Base-by-base conservation (phyloP, 2,113 vertebrate genomes). In the Cyanoderma ruficeps region DNA sequence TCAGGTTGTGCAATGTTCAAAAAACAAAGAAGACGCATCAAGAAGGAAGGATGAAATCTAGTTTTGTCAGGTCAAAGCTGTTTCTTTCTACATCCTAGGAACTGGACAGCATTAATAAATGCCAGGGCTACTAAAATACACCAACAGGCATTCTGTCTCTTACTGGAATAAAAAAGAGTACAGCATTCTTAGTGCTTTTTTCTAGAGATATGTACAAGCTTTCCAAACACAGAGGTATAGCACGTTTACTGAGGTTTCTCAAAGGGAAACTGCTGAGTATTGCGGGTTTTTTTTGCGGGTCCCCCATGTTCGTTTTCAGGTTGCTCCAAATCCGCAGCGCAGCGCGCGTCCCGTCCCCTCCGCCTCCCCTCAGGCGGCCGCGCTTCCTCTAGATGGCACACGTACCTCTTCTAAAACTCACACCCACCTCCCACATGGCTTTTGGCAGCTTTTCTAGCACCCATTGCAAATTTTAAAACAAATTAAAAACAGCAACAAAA, bases 321-420 rank as follows among this genome's bases (percentile, higher is more conserved):
- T 30, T 8, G 30, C n/a, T 87, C 44, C 69, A 3, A 21, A 5
- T 3, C 3, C 15, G 6, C 6, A 27, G 60, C 4, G 15, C 13
- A 7, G 31, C 3, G 2, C 3, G 2, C 6, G 27, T 44, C 22
- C 27, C 5, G 4, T 14, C 22, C 27, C 3, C 2, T 15, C 47
- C 6, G 2, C 10, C 53, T 6, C 9, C 4, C 11, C 21, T 12
- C 35, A 5, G 21, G 15, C 9, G 9, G 49, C 68, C 6, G 5
- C 9, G 3, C 35, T 68, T 88, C 95, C 93, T 96, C 94, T 96
- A 94, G 91, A 56, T 89, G 94, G 87, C 91, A 92, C 61, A 78
- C 69, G 50, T 7, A 37, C 23, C 28, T 9, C 76, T 95, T 41
- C 70, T 20, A 68, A 75, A 81, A 78, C 47, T 8, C 42, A 2